Evolutionary conservation across 1,140 invertebrate species (phyloP), one percentile per base, ranked within the genome.

Genomic region (Holotrichia oblita): DNA sequence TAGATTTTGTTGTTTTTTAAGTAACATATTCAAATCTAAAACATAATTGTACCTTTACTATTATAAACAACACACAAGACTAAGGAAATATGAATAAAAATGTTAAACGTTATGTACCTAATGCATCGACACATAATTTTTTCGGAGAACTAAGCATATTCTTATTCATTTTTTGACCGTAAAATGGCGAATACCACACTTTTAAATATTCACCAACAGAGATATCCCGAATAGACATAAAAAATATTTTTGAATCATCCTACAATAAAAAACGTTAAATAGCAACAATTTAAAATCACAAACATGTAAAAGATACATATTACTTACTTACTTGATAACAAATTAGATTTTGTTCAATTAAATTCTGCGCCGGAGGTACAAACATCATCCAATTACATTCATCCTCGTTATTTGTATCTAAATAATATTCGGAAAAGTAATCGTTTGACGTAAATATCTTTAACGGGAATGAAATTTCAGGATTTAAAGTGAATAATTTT

Each of bases 321-420:
- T 74, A 24, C 0, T 34, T 76, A 82, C 79, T 77, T 81, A 91
- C 89, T 83, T 93, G 91, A 85, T 91, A 93, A 77, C 91, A 92
- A 64, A 93, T 89, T 44, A 92, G 85, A 87, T 93, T 93, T 84
- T 92, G 91, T 77, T 89, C 88, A 14, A 86, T 81, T 34, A 85
- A 73, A 73, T 84, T 83, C 40, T 82, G 85, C 1, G 90, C 90
- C 78, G 89, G 85, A 48, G 85, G 85, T 9, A 93, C 89, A 82
- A 91, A 90, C 79, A 89, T 89, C 90, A 93, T 91, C 92, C 92
- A 93, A 87, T 91, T 93, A 79, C 90, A 90, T 64, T 87, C 85
- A 24, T 87, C 84, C 79, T 90, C 88, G 85, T 92, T 87, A 14
- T 81, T 87, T 40, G 87, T 90, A 83, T 91, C 89, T 79, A 93